phyloP scores from a whole-genome alignment of 2,797 vertebrate genomes.

The Pogoniulus pusillus region DNA sequence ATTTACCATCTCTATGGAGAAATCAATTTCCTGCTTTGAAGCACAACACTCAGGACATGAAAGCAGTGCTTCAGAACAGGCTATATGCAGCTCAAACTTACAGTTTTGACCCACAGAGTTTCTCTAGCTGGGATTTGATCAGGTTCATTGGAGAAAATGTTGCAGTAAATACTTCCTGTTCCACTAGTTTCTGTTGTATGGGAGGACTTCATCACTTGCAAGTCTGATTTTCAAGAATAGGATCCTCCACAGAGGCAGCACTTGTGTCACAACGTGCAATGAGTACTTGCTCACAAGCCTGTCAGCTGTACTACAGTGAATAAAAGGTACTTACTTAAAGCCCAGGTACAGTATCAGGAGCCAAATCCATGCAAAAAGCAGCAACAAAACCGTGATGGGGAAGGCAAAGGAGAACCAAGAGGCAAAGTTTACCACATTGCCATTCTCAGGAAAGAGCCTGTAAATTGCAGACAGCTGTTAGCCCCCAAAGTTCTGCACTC shows the following conservation, averaged over 20 bases:
- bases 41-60: not conserved
- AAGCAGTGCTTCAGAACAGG: slow-evolving; percentile 2
- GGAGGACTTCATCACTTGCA: not conserved
- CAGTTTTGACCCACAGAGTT: not conserved
- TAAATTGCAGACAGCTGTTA: not conserved
- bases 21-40: not conserved
- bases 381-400: slow-evolving; percentile 85
- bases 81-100: not conserved
- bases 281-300: not conserved
- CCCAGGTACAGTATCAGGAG: slow-evolving; percentile 89
- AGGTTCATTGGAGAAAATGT: not conserved
- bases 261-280: not conserved
- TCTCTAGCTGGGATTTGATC: not conserved
- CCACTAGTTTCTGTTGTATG: not conserved
- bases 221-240: not conserved
- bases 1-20: not conserved
- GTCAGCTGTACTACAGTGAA: not conserved
- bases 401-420: slow-evolving; percentile 94
- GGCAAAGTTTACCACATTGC: slow-evolving; percentile 88
- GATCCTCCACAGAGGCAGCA: not conserved
- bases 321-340: slow-evolving; percentile 83
- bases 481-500: not conserved
- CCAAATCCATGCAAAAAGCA: slow-evolving; percentile 87
- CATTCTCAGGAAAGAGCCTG: slow-evolving; percentile 82
- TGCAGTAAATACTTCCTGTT: not conserved